phyloP scores from a whole-genome alignment of 1,140 invertebrate species.

The Drosophila eugracilis region DNA sequence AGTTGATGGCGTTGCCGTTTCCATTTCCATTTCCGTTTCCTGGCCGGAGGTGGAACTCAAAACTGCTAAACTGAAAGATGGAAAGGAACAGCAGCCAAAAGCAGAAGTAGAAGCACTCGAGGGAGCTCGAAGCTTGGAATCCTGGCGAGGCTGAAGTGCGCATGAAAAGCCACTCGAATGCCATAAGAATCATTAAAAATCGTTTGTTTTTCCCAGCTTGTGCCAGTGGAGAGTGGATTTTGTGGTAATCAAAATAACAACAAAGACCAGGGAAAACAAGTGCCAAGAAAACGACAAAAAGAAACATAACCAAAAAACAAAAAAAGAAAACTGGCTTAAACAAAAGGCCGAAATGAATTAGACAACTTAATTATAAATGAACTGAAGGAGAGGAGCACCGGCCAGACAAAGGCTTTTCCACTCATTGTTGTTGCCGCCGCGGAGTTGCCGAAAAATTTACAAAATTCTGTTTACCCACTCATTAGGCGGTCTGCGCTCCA shows the following conservation, averaged over 20 bases:
- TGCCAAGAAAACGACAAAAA: constrained; percentile 39
- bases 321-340: constrained; percentile 49
- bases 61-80: too few species aligned
- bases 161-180: constrained; percentile 79
- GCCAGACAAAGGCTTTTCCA: constrained; percentile 74
- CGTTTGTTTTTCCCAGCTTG: constrained; percentile 62
- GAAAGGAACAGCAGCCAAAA: neutral
- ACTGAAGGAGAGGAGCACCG: constrained; percentile 43
- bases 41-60: constrained; percentile 13
- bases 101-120: constrained; percentile 12
- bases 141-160: constrained; percentile 61
- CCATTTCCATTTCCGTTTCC: constrained; percentile 75
- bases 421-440: constrained; percentile 38
- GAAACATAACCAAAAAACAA: neutral
- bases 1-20: constrained; percentile 71
- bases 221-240: constrained; percentile 70
- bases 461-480: constrained; percentile 74
- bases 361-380: constrained; percentile 84
- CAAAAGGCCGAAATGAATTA: constrained; percentile 79
- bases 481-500: constrained; percentile 52
- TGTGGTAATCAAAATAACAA: constrained; percentile 76
- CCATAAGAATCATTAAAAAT: constrained; percentile 83
- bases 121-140: constrained; percentile 20
- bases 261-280: constrained; percentile 46
- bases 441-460: constrained; percentile 47